These are phyloP conservation scores for Phoxinus phoxinus DNA, from an alignment of 2,113 vertebrate species.

Conservation along the genomic window DNA sequence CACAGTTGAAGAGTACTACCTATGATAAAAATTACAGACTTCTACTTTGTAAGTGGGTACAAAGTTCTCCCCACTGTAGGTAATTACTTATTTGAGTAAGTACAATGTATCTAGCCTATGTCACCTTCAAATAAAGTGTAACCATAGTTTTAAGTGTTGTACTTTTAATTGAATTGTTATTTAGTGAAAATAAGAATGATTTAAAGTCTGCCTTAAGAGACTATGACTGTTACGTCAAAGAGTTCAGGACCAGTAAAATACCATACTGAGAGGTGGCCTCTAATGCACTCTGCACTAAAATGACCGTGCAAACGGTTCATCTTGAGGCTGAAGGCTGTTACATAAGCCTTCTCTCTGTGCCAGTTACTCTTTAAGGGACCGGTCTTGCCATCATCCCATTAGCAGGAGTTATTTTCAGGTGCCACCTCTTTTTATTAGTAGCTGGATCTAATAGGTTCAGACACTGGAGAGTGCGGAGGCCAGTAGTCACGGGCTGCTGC, in stretches of 20 bases:
- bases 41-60: too few relatives aligned
- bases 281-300: neutral
- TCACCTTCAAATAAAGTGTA: too few relatives aligned
- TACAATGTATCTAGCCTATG: too few relatives aligned
- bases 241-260: neutral
- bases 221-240: neutral
- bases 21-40: too few relatives aligned
- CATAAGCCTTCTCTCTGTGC: conserved; percentile 28
- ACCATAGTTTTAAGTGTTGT: too few relatives aligned
- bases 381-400: conserved; percentile 50
- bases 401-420: conserved; percentile 49
- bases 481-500: conserved; percentile 8
- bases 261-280: neutral
- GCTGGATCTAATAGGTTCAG: conserved; percentile 48
- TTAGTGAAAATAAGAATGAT: neutral
- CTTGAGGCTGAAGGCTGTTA: conserved; percentile 10
- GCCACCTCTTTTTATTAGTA: conserved; percentile 25
- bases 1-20: too few relatives aligned
- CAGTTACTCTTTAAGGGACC: conserved; percentile 24
- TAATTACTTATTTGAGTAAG: too few relatives aligned
- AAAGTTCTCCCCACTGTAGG: too few relatives aligned
- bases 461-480: neutral
- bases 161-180: neutral
- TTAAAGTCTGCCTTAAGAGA: conserved; percentile 3
- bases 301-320: neutral